Evolutionary conservation across 2,113 vertebrate species (phyloP).

Genomic region (Tetraodon nigroviridis): DNA sequence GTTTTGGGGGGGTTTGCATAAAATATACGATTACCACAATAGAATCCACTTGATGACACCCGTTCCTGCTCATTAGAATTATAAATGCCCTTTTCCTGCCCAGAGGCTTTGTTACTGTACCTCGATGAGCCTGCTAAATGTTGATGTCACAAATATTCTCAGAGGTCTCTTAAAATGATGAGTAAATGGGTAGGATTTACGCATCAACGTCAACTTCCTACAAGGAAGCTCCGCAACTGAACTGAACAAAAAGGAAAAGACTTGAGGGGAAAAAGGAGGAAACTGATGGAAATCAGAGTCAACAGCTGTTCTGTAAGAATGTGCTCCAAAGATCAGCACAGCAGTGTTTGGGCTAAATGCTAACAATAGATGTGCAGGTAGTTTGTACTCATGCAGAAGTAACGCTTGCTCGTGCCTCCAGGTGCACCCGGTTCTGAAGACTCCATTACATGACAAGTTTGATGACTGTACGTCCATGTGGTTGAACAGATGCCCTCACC

Average conservation of each 20-base stretch:
- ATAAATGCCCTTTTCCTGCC: too few species aligned
- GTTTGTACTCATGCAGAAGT: neutral
- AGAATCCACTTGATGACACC: neutral
- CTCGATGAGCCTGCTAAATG: neutral
- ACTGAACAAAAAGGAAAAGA: neutral
- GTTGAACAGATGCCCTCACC: too few species aligned
- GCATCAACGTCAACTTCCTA: too few species aligned
- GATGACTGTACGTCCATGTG: too few species aligned
- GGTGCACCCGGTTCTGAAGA: neutral
- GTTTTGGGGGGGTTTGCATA: neutral
- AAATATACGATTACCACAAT: neutral
- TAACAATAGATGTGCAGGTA: neutral
- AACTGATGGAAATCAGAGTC: constrained; percentile 4
- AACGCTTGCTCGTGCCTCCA: neutral
- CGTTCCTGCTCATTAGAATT: neutral
- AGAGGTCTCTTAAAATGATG: neutral
- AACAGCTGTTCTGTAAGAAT: neutral
- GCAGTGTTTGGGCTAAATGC: neutral
- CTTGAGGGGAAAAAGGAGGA: neutral
- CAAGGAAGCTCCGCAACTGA: neutral
- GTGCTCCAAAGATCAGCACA: neutral
- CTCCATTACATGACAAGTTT: neutral
- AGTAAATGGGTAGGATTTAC: neutral
- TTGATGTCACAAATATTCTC: neutral
- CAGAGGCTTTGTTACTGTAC: neutral